Evolutionary conservation across 2,797 vertebrate species (phyloP), one percentile per base, ranked within the genome.

Genomic region (Danio kyathit): DNA sequence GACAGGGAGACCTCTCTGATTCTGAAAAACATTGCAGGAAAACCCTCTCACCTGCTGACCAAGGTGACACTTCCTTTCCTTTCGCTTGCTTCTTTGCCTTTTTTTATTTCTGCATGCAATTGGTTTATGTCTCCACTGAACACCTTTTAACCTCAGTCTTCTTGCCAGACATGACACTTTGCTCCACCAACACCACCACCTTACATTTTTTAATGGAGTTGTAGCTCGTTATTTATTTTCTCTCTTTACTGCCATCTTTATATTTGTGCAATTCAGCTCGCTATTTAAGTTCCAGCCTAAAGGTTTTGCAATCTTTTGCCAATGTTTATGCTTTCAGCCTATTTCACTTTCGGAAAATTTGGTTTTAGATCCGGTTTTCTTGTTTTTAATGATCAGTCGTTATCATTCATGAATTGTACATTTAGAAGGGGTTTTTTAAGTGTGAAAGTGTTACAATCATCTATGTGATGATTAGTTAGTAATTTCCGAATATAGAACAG

Each of bases 1-100:
- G 98, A 99, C 97, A 98, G 96, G 94, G 97, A 99, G 96, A 99
- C 98, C 88, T 99, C 97, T 95, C 96, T 97, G 87, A 97, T 99
- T 96, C 95, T 99, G 96, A 95, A 95, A 97, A 99, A 96, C 96
- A 99, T 99, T 94, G 97, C 98, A 94, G 97, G 97, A 90, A 99
- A 99, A 87, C 98, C 97, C 90, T 96, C 96, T 93, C 97, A 99
- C 94, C 96, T 99, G 96, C 97, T 99, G 96, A 99, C 98, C 91
- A 97, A 99, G 98, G 98, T 99, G 97, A 99, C 90, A 88, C 66
- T 77, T 89, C 90, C 82, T 63, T n/a, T 77, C 57, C 81, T 85
- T 83, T 92, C 84, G 87, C 91, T 91, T 74, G 51, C 85, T 85
- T 73, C 49, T 86, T 87, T 88, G 61, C 52, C 52, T n/a, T 6